Base-by-base conservation (phyloP, 2,888 invertebrate species). In the Pomacea canaliculata region DNA sequence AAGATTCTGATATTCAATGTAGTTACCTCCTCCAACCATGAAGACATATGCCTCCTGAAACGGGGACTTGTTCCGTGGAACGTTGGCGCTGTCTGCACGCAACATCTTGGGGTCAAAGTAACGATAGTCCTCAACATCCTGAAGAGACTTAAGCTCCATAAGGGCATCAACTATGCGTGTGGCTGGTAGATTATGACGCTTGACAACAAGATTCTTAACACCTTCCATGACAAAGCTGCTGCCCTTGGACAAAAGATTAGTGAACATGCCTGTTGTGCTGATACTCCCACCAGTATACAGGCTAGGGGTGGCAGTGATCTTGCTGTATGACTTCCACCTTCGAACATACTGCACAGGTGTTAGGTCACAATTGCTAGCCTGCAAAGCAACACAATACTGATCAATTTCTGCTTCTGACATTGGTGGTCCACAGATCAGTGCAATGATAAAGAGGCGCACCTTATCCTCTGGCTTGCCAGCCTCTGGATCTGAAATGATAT, bases 171-270 rank as follows among this genome's bases (percentile, higher is more conserved):
- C 97, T 79, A 96, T 95, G 89, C 96, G 95, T 13, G 97, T 98
- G 1, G 98, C 95, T 0, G 98, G 98, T 81, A 98, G 93, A 92
- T 97, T 97, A 92, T 99, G 98, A 92, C 96, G 95, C 92, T 99
- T 99, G 13, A 99, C 96, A 27, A 99, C 99, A 86, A 99, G 94
- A 93, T 99, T 99, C 92, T 98, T 97, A 0, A 99, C 98, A 62
- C 98, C 99, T 91, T 99, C 99, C 98, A 99, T 99, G 0, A 99
- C 98, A 91, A 99, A 98, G 60, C 97, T 88, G 0, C 98, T 99
- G 46, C 98, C 98, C 90, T 98, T 97, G 13, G 96, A 96, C 86
- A 99, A 96, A 76, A 99, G 93, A 91, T 99, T 99, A 13, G 97
- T 97, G 92, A 99, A 98, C 99, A 99, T 99, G 80, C 95, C 86